These are phyloP conservation scores for Julus scanicus DNA, from an alignment of 2,888 invertebrate genomes.

Conservation along the genomic window DNA sequence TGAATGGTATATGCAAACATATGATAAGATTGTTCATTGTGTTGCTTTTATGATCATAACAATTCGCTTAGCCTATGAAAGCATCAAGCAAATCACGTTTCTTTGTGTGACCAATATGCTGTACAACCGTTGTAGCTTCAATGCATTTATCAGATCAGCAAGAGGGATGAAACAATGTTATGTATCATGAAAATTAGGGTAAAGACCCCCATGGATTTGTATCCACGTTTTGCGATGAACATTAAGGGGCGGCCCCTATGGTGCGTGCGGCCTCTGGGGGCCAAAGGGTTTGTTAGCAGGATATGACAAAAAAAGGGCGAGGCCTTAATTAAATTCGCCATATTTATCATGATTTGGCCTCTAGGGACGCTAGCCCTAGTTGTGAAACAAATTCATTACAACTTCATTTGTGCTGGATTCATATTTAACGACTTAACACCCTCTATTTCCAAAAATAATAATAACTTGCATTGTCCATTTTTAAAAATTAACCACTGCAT, in stretches of 20 bases:
- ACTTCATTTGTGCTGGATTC: not conserved
- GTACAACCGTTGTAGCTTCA: not conserved
- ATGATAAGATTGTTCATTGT: too few species aligned
- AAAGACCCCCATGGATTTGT: slow-evolving; percentile 7
- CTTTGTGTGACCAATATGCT: too few species aligned
- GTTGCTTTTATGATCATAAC: too few species aligned
- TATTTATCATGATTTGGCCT: not conserved
- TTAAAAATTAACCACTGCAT: not conserved
- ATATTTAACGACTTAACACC: not conserved
- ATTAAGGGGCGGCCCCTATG: not conserved
- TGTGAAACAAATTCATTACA: not conserved
- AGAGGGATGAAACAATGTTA: not conserved
- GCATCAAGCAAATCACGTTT: too few species aligned
- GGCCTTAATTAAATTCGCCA: not conserved
- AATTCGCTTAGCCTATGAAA: too few species aligned
- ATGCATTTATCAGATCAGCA: not conserved
- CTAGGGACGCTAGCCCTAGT: not conserved
- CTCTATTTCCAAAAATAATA: not conserved
- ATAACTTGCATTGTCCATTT: not conserved
- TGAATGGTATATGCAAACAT: too few species aligned
- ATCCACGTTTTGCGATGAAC: not conserved
- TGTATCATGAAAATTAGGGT: not conserved
- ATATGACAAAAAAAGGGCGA: not conserved
- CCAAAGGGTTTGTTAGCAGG: not conserved
- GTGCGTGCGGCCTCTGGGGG: not conserved